A percentile compares a stretch with the other conserved stretches of the same genome.
These are phyloP conservation scores for Cyanoliseus patagonus DNA, from an alignment of 2,113 vertebrate species.

Conservation along the genomic window DNA sequence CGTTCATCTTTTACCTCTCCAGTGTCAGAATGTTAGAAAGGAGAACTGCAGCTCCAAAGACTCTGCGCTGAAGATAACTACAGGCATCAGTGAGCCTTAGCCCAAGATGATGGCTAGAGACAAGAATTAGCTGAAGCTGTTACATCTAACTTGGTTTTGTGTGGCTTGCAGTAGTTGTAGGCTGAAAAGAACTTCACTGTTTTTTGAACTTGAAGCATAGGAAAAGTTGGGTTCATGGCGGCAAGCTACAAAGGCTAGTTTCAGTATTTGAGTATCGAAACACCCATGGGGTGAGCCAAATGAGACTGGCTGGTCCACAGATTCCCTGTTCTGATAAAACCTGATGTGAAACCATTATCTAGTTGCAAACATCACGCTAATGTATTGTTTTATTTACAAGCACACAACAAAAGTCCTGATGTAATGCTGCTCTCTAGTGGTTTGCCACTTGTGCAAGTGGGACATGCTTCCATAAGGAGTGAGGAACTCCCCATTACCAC, in stretches of 20 bases:
- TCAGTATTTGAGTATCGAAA: neutral
- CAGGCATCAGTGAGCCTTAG: neutral
- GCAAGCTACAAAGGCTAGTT: neutral
- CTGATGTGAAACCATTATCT: neutral
- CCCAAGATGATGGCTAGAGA: neutral
- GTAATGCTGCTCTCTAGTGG: slow-evolving; percentile 60
- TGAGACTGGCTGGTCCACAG: neutral
- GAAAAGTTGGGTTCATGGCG: neutral
- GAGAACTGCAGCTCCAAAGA: neutral
- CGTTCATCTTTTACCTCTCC: neutral
- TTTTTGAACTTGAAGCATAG: neutral
- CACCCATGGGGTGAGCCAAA: neutral
- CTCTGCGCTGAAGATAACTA: neutral
- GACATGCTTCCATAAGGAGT: neutral
- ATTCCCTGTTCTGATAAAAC: neutral
- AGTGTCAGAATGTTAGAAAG: neutral
- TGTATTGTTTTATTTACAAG: neutral
- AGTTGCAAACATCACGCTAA: neutral
- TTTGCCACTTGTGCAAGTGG: neutral
- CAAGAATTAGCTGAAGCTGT: neutral
- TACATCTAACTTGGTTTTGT: neutral
- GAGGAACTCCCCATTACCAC: too few species aligned
- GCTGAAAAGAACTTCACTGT: neutral
- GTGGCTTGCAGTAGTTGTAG: neutral
- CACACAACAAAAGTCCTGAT: neutral